A percentile compares a stretch with the other conserved stretches of the same genome.
These are phyloP conservation scores for Caenorhabditis doughertyi DNA, from an alignment of 2,888 invertebrate genomes.

Conservation along the genomic window DNA sequence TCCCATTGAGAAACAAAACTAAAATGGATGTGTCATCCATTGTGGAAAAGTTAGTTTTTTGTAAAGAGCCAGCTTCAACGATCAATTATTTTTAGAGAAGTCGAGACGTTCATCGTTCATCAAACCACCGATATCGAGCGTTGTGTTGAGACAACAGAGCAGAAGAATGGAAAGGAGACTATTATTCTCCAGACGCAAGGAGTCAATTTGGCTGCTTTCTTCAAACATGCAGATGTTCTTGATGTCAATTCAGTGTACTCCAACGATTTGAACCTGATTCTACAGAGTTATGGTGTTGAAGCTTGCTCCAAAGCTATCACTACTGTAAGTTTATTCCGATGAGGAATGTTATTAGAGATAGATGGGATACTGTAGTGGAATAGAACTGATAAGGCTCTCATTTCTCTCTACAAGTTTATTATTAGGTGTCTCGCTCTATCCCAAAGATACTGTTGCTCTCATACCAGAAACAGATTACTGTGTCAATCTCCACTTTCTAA, in stretches of 20 bases:
- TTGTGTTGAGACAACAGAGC: constrained; percentile 88
- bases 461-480: constrained; percentile 4
- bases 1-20: constrained; percentile 84
- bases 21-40: constrained; percentile 89
- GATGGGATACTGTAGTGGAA: background rate
- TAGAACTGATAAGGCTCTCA: no score
- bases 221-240: constrained; percentile 89
- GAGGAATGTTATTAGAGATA: no score
- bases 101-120: constrained; percentile 85
- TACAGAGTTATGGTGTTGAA: constrained; percentile 93
- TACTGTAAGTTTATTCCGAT: constrained; percentile 87
- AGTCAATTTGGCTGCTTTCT: constrained; percentile 93
- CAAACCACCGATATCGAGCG: constrained; percentile 90
- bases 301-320: constrained; percentile 94
- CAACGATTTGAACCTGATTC: constrained; percentile 95
- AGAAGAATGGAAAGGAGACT: constrained; percentile 81
- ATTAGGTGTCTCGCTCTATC: background rate
- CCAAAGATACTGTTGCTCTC: no score
- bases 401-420: background rate
- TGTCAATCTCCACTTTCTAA: background rate
- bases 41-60: constrained; percentile 83
- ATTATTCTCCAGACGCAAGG: constrained; percentile 93
- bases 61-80: background rate
- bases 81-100: constrained; percentile 85
- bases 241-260: constrained; percentile 87